Percentiles rank a stretch among this genome's conserved stretches.
Evolutionary conservation across 1,140 invertebrate species (phyloP).

Genomic region (Aleiodes sp.): DNA sequence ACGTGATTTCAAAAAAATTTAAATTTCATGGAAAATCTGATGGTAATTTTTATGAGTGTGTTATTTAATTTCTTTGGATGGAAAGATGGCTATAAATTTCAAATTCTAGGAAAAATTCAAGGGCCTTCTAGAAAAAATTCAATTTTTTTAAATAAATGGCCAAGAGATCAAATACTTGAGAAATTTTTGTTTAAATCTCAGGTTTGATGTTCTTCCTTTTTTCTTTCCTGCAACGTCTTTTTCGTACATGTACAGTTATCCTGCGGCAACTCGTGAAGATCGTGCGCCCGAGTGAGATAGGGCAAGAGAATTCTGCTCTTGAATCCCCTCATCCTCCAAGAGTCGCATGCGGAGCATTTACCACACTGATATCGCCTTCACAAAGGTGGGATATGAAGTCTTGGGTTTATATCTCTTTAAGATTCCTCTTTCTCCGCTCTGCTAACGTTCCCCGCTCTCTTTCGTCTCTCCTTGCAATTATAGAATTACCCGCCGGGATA

Average conservation of each 20-base stretch:
- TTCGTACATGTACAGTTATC: conserved; percentile 44
- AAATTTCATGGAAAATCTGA: too few species aligned
- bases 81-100: too few species aligned
- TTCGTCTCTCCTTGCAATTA: conserved; percentile 59
- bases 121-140: too few species aligned
- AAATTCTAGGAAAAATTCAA: too few species aligned
- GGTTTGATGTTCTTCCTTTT: too few species aligned
- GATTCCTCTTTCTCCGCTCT: conserved; percentile 28
- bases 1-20: too few species aligned
- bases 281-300: conserved; percentile 51
- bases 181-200: too few species aligned
- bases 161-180: too few species aligned
- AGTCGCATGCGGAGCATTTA: conserved; percentile 7
- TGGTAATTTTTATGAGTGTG: too few species aligned
- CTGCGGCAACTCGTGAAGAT: conserved; percentile 54
- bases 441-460: conserved; percentile 34
- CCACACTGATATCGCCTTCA: conserved; percentile 18
- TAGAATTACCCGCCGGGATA: conserved; percentile 52
- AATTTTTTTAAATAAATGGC: too few species aligned
- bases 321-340: background rate
- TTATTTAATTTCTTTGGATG: too few species aligned
- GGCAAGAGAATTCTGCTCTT: conserved; percentile 9
- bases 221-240: conserved; percentile 30
- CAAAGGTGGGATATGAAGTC: conserved; percentile 15
- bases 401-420: conserved; percentile 20